Base-by-base conservation (phyloP, 2,113 vertebrate species). In the Campylomormyrus tamandua region DNA sequence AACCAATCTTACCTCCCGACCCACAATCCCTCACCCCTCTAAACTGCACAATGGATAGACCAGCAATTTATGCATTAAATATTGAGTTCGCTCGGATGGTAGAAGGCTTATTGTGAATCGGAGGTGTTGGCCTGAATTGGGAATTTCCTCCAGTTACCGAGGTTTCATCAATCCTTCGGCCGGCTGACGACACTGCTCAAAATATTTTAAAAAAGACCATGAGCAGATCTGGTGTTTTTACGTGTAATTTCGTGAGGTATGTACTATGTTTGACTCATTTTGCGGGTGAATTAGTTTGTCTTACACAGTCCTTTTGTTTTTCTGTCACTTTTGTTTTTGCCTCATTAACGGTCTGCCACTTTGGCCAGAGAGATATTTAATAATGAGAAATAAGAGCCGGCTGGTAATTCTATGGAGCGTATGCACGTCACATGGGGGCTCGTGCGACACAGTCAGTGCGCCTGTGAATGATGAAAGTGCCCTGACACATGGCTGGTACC, bases 21-120 rank as follows among this genome's bases (percentile, higher is more conserved):
- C 88, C 58, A 89, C 88, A 90, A 87, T 52, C 87, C 87, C 90
- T 74, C 90, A 90, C 91, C 80, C 91, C 91, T 91, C 91, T 92
- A 88, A 90, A 92, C 89, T 88, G 62, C 89, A 90, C 90, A 92
- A 88, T 91, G 86, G 88, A 58, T 88, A 87, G 53, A 13, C 49
- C 62, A 31, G 19, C 80, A 58, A 49, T 80, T 84, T 84, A 91
- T 70, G 56, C 87, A 88, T 90, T 90, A 88, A 90, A 83, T 88
- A 80, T 31, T 46, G 62, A 77, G 90, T 70, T 88, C 24, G 19
- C 31, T 66, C 15, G 48, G 66, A 88, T 48, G 66, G 42, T 58
- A 66, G 31, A 15, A 90, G 84, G 42, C 62, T 87, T 48, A 70
- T 53, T 42, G 88, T 53, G 49, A 19, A 77, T 21, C 27, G n/a